Evolutionary conservation across 2,797 vertebrate genomes (phyloP), one percentile per base, ranked within the genome.

Genomic region (Myotis pilosus): DNA sequence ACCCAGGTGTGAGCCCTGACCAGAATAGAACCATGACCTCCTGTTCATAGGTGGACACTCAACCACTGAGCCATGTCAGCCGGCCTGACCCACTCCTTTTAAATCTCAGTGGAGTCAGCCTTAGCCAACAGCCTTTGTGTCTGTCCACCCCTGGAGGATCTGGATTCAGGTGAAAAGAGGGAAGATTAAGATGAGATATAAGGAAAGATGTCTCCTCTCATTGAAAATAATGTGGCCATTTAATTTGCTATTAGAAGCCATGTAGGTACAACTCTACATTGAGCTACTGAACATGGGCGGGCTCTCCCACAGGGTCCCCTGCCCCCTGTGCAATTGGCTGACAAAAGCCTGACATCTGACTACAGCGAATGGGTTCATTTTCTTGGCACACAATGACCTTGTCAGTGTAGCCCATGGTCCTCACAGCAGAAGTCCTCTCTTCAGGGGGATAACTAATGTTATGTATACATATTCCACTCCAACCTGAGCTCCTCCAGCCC

Each of bases 281-380:
- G 60, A 81, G 16, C 23, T 28, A 9, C 6, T 49, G n/a, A 44
- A 64, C 5, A 0, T n/a, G 6, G 5, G 15, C 0, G 16, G 2
- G 8, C n/a, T 80, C 17, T 62, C 47, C 44, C 11, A 12, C 0
- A 8, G 33, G 25, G 64, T 51, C 47, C 47, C 30, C 23, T 10
- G 6, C 6, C 30, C 30, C 44, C 7, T n/a, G 0, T 33, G 6
- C 2, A 25, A 66, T 12, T 49, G 66, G 28, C 76, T 38, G 60
- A 51, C 79, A 62, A 41, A 25, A 51, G 0, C 1, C 19, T 12
- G 30, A 13, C 38, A 72, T 49, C 30, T 71, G 12, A 81, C 13
- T 57, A 0, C 6, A 33, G n/a, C 55, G 62, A 62, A 82, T 38
- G 41, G 44, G 16, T 53, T 64, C 17, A 2, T 84, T 80, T 87